phyloP scores from a whole-genome alignment of 2,113 vertebrate species.

The Corythornis madagascariensis region DNA sequence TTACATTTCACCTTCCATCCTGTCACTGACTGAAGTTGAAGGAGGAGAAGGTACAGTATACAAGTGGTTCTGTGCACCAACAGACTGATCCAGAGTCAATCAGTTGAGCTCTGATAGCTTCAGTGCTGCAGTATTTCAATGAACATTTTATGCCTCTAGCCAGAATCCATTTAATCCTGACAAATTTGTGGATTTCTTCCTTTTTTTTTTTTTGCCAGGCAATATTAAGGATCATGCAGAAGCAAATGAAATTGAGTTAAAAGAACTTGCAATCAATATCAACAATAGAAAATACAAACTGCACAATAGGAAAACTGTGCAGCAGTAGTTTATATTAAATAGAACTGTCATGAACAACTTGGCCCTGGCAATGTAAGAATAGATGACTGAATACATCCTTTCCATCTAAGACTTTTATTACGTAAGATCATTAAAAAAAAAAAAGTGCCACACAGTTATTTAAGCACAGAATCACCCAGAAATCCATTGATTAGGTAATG shows the following conservation, averaged over 20 bases:
- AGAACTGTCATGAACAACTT: background rate
- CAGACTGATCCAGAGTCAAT: background rate
- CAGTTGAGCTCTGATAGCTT: background rate
- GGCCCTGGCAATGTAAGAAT: background rate
- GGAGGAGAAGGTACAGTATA: background rate
- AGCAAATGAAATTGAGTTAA: background rate
- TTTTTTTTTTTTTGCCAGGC: background rate
- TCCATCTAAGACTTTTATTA: background rate
- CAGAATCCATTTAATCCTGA: background rate
- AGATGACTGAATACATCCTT: background rate
- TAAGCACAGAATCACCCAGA: background rate
- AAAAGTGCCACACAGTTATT: background rate
- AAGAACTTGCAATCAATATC: background rate
- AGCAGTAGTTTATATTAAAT: background rate
- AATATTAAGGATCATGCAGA: background rate
- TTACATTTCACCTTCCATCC: background rate
- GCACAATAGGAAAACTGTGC: background rate
- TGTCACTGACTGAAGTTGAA: background rate
- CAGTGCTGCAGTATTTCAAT: background rate
- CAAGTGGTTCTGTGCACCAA: background rate
- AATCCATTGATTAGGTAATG: background rate
- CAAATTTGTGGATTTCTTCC: background rate
- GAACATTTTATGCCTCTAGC: background rate
- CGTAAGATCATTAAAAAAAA: background rate
- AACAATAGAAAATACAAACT: background rate